Base-by-base conservation (phyloP, 2,888 invertebrate genomes). In the Noctua pronuba region DNA sequence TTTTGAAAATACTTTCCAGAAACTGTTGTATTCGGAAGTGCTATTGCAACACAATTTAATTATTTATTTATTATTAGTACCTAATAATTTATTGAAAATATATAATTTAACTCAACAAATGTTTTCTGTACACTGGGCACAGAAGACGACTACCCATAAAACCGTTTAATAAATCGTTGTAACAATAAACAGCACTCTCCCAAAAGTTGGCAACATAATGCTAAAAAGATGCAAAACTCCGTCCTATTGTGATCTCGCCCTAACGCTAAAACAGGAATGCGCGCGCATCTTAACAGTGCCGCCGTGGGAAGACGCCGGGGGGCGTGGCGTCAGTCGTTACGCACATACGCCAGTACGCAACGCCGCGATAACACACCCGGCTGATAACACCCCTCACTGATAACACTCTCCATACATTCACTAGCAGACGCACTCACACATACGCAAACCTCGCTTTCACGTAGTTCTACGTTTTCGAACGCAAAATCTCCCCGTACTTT, bases 241-340 rank as follows among this genome's bases (percentile, higher is more conserved):
- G 85, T 87, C 87, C 86, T 85, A 86, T 79, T 95, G 93, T 95
- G 92, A 90, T 86, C 94, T 90, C 86, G 88, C 92, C 96, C 91
- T 96, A 92, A 95, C 81, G 78, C 79, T 77, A 90, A 90, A 92
- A 91, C 91, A 88, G 90, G 88, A 93, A 90, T 96, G 96, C 96
- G 96, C 96, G 96, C 96, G 96, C 96, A 96, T 93, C 94, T 92
- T 92, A 91, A 90, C 91, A 90, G 87, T 86, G 88, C 88, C 90
- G 86, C 87, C 88, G 89, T 87, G 90, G 88, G 92, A 94, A 95
- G 95, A 95, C 90, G 91, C 90, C 88, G 92, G 95, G 95, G 92
- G 96, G 96, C 94, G 96, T 95, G 95, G 95, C 91, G 88, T 86
- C 89, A 87, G 92, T 92, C 91, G 94, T 94, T 94, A 95, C 96